Percentiles rank a stretch among this genome's conserved stretches.
Evolutionary conservation across 92 coral and sea anemone genomes (phyloP).

Genomic region (Parazoanthus swiftii): DNA sequence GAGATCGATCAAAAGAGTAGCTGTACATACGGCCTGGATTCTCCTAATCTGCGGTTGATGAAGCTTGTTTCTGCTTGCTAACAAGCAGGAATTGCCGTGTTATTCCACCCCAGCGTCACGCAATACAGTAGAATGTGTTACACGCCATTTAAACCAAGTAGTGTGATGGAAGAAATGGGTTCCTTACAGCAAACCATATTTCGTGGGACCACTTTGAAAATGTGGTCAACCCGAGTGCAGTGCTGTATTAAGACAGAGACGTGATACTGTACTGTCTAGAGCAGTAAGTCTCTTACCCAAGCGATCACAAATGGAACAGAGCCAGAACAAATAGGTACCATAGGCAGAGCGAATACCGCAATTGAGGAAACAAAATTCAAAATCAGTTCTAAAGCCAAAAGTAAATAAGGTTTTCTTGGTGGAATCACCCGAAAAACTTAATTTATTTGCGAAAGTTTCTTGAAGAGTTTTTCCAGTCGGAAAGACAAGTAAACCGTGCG

Average conservation of each 20-base stretch:
- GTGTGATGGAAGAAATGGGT: background rate
- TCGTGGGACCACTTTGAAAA: background rate
- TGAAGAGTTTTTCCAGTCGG: no score
- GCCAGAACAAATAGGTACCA: background rate
- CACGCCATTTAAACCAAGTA: background rate
- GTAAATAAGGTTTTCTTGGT: no score
- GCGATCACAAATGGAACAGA: background rate
- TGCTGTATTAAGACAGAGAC: background rate
- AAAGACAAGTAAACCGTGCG: no score
- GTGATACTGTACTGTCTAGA: background rate
- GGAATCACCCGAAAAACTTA: no score
- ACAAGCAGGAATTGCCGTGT: background rate
- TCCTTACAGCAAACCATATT: background rate
- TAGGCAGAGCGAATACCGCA: background rate
- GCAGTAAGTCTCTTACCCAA: background rate
- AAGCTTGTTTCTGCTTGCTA: background rate
- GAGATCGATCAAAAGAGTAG: constrained; percentile 23
- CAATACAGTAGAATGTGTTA: background rate
- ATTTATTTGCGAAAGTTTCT: no score
- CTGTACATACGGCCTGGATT: background rate
- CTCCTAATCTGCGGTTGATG: background rate
- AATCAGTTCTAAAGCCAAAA: background rate
- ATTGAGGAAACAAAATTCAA: no score
- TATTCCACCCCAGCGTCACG: background rate
- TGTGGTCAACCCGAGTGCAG: background rate